Percentiles rank a stretch among this genome's conserved stretches.
Evolutionary conservation across 2,113 vertebrate species (phyloP).

Genomic region (Chloebia gouldiae): DNA sequence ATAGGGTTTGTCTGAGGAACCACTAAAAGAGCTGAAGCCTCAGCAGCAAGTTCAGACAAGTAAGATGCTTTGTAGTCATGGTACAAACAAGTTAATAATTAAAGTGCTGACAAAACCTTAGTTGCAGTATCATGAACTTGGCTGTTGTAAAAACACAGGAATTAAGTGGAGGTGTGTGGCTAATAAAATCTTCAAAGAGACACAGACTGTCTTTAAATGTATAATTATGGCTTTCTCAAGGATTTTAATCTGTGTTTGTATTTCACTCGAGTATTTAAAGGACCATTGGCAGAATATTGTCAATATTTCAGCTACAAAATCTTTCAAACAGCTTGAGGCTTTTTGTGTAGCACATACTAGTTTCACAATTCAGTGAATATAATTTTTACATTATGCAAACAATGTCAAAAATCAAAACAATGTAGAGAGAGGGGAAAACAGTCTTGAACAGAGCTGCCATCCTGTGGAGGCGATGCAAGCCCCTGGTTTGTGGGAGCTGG

Average conservation of each 20-base stretch:
- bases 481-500: not conserved
- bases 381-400: constrained; percentile 55
- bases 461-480: not conserved
- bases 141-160: constrained; percentile 52
- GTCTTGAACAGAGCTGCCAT: not conserved
- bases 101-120: constrained; percentile 50
- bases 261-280: constrained; percentile 56
- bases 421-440: not conserved
- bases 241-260: constrained; percentile 43
- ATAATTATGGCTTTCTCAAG: constrained; percentile 64
- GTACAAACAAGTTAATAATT: constrained; percentile 43
- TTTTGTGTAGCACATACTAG: constrained; percentile 39
- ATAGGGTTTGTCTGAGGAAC: not conserved
- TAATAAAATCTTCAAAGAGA: constrained; percentile 58
- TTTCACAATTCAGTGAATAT: constrained; percentile 13
- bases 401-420: constrained; percentile 1
- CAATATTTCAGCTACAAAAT: constrained; percentile 43
- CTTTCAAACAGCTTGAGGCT: constrained; percentile 51
- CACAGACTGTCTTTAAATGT: constrained; percentile 49
- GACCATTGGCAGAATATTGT: constrained; percentile 19
- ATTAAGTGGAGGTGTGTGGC: constrained; percentile 37
- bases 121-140: constrained; percentile 14
- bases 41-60: not conserved
- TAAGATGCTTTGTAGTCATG: not conserved
- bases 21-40: not conserved